Percentiles rank a stretch among this genome's conserved stretches.
Conservation (phyloP, 2,797 vertebrate genomes). For the Chromis chromis region DNA sequence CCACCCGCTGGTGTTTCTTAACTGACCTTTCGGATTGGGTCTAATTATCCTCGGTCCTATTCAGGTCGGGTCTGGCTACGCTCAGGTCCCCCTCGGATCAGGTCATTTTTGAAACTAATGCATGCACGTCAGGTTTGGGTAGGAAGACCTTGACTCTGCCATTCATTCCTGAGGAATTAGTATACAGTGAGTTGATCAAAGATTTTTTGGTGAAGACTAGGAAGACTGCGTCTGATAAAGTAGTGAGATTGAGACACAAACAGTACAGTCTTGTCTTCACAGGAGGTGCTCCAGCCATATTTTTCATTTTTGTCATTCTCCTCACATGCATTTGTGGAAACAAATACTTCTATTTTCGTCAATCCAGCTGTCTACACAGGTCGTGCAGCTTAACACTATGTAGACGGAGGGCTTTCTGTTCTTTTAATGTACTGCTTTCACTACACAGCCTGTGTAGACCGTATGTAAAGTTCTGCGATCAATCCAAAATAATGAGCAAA, state of each 20-base stretch:
- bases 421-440: not conserved
- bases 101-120: not conserved
- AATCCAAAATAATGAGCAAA: not conserved
- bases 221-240: not conserved
- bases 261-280: not conserved
- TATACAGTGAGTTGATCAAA: conserved; percentile 1
- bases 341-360: not conserved
- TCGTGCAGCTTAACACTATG: not conserved
- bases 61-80: conserved; percentile 12
- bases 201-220: not conserved
- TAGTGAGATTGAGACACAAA: not conserved
- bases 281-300: not conserved
- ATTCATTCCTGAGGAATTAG: conserved; percentile 4
- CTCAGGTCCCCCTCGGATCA: conserved; percentile 14
- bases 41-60: conserved; percentile 31
- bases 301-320: not conserved
- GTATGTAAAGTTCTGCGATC: not conserved
- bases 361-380: conserved; percentile 1
- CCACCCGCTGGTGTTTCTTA: conserved; percentile 26
- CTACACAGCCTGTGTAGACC: not conserved
- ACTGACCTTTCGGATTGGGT: conserved; percentile 19
- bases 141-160: not conserved
- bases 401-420: not conserved
- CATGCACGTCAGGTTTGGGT: not conserved
- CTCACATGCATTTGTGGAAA: not conserved